Conservation (phyloP, 1,140 invertebrate genomes). For the Drosophila dunni region DNA sequence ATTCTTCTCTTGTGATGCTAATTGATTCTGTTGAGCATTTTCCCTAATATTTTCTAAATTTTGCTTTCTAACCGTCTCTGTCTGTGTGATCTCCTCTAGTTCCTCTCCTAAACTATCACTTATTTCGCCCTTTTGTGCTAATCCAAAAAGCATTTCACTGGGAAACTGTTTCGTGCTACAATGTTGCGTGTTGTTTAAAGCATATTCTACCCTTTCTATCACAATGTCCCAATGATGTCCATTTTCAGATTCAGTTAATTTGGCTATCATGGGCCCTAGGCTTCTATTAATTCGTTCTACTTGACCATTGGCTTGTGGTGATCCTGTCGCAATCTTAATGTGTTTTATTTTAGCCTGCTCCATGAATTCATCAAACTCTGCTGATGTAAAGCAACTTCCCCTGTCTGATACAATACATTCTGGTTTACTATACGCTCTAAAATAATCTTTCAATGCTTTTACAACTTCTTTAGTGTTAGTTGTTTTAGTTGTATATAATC, state of each 20-base stretch:
- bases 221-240: background rate
- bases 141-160: too few relatives aligned
- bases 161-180: too few relatives aligned
- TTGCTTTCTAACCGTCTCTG: too few relatives aligned
- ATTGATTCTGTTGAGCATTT: too few relatives aligned
- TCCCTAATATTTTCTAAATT: too few relatives aligned
- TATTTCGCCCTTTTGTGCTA: too few relatives aligned
- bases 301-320: constrained; percentile 10
- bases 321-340: background rate
- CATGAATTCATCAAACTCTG: background rate
- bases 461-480: background rate
- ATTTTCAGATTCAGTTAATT: background rate
- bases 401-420: background rate
- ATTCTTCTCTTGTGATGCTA: too few relatives aligned
- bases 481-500: constrained; percentile 3
- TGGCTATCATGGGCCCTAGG: background rate
- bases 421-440: constrained; percentile 4
- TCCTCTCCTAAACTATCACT: too few relatives aligned
- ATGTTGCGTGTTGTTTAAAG: background rate
- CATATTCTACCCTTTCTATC: background rate
- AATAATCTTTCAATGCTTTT: background rate
- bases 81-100: too few relatives aligned
- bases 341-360: background rate
- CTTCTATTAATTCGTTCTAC: constrained; percentile 8
- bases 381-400: background rate